A percentile compares a stretch with the other conserved stretches of the same genome.
These are phyloP conservation scores for Mormyrus lacerda DNA, from an alignment of 2,113 vertebrate genomes.

Conservation along the genomic window DNA sequence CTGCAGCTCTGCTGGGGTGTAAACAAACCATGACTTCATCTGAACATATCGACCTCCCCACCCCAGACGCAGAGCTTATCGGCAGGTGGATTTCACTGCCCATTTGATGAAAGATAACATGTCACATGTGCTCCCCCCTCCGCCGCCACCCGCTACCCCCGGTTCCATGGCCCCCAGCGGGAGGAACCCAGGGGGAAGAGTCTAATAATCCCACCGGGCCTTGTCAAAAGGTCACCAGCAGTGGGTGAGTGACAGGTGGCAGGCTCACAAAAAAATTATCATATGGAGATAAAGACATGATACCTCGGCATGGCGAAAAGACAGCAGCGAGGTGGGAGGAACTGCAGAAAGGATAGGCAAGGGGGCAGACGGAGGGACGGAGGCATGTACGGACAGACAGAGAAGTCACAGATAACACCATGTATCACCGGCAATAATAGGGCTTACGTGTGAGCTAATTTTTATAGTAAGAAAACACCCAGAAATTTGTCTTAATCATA, in stretches of 20 bases:
- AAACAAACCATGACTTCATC: constrained; percentile 29
- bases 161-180: neutral
- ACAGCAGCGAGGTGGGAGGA: neutral
- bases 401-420: neutral
- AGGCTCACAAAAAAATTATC: neutral
- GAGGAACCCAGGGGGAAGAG: neutral
- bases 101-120: constrained; percentile 37
- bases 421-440: neutral
- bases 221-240: neutral
- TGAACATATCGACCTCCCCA: constrained; percentile 29
- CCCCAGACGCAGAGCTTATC: constrained; percentile 29
- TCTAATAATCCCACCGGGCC: neutral
- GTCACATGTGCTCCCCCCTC: constrained; percentile 28
- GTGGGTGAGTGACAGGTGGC: neutral
- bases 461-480: neutral
- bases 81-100: constrained; percentile 36
- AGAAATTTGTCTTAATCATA: neutral
- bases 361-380: neutral
- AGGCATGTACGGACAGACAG: neutral
- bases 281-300: neutral
- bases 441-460: too few species aligned
- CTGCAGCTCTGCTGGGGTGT: constrained; percentile 10
- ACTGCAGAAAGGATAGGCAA: neutral
- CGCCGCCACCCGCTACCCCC: neutral
- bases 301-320: neutral